Evolutionary conservation across 2,113 vertebrate species (phyloP).

Genomic region (Parus major): DNA sequence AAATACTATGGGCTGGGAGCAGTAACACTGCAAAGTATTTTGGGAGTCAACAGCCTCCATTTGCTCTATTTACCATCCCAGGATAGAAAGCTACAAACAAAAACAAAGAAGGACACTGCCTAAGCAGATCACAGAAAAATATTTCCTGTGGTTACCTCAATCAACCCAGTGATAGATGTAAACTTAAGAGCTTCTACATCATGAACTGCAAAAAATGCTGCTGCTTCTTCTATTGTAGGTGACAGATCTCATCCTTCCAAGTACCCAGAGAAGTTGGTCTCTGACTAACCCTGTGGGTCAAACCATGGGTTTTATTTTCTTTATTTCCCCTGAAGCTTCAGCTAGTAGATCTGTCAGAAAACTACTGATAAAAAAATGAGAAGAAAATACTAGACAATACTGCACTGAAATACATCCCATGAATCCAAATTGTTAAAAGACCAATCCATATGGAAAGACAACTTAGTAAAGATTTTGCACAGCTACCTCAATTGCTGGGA

Average conservation of each 20-base stretch:
- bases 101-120: not conserved
- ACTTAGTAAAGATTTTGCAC: not conserved
- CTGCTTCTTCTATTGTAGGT: not conserved
- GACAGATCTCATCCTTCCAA: not conserved
- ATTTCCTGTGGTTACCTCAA: not conserved
- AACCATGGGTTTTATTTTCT: not conserved
- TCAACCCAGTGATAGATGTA: not conserved
- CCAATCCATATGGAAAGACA: not conserved
- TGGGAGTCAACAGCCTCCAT: not conserved
- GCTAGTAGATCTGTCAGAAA: not conserved
- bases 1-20: not conserved
- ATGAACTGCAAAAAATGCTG: not conserved
- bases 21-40: not conserved
- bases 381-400: not conserved
- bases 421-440: not conserved
- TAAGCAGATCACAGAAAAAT: not conserved
- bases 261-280: not conserved
- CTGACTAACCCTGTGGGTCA: not conserved
- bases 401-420: not conserved
- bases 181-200: accelerated
- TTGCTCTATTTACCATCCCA: not conserved
- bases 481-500: not conserved
- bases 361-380: not conserved
- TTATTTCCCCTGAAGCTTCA: not conserved
- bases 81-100: not conserved